These are phyloP conservation scores for Ips typographus DNA, from an alignment of 1,140 invertebrate species.

Conservation along the genomic window DNA sequence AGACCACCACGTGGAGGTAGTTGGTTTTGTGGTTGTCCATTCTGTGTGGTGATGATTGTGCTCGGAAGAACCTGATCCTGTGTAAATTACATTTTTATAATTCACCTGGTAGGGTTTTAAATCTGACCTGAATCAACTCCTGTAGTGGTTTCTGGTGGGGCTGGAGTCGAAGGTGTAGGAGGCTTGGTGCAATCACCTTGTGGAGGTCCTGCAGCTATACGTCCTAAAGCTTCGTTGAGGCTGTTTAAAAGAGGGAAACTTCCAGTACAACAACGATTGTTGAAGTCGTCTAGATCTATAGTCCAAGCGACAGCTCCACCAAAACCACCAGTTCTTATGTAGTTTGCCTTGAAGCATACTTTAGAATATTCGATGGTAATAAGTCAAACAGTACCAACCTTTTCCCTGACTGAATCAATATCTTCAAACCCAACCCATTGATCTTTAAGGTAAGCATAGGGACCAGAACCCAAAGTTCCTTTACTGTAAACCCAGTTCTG, in stretches of 20 bases:
- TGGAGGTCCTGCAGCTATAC: conserved; percentile 59
- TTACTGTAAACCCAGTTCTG: conserved; percentile 61
- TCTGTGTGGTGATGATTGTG: conserved; percentile 33
- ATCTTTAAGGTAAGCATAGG: conserved; percentile 75
- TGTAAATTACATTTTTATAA: background rate
- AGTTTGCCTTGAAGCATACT: conserved; percentile 60
- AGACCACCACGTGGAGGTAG: conserved; percentile 52
- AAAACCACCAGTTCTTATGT: conserved; percentile 67
- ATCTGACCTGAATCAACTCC: conserved; percentile 53
- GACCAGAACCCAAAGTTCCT: conserved; percentile 61
- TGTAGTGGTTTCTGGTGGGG: conserved; percentile 69
- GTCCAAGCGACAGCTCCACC: conserved; percentile 88
- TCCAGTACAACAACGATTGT: conserved; percentile 76
- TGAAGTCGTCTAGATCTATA: conserved; percentile 88
- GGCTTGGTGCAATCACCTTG: conserved; percentile 65
- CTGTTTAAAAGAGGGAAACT: conserved; percentile 73
- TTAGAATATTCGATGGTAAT: background rate
- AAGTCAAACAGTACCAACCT: conserved; percentile 55
- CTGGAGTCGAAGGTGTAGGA: conserved; percentile 66
- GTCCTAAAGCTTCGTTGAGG: conserved; percentile 72
- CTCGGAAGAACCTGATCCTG: conserved; percentile 25
- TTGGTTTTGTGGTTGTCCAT: conserved; percentile 45
- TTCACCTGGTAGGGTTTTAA: background rate
- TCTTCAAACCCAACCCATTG: conserved; percentile 94
- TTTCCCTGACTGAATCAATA: conserved; percentile 69